These are phyloP conservation scores for Pseudococcus jackbeardsleyi DNA, from an alignment of 2,888 invertebrate genomes.

Conservation along the genomic window DNA sequence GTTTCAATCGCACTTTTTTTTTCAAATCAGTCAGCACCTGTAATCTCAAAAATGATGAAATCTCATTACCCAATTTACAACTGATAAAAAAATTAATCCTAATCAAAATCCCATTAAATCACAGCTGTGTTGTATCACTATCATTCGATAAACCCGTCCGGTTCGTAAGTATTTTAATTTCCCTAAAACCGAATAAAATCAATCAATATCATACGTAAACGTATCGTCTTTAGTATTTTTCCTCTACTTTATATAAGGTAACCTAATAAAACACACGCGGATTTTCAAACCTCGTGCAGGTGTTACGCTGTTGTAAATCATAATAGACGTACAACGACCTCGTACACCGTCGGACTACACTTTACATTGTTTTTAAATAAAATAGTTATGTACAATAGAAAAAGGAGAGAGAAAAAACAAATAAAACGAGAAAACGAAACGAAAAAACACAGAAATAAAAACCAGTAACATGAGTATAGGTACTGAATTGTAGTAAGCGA, in stretches of 20 bases:
- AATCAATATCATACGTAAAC: background rate
- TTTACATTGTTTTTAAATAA: background rate
- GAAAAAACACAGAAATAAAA: background rate
- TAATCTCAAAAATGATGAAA: background rate
- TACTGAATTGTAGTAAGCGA: background rate
- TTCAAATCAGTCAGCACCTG: background rate
- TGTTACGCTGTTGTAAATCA: background rate
- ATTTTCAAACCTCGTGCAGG: background rate
- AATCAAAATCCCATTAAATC: constrained; percentile 40
- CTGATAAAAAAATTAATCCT: constrained; percentile 1
- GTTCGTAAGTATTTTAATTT: background rate
- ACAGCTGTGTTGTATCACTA: constrained; percentile 29
- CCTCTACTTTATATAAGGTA: background rate
- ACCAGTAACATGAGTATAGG: background rate
- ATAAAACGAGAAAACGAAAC: background rate
- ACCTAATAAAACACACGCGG: background rate
- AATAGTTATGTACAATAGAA: background rate
- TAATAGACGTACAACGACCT: background rate
- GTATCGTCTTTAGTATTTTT: background rate
- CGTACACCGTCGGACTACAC: background rate
- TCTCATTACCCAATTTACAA: background rate
- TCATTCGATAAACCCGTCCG: background rate
- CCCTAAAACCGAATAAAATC: background rate
- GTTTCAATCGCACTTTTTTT: background rate
- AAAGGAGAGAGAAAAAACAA: background rate